Conservation (phyloP, 2,888 invertebrate species). For the Micoletzkya japonica region DNA sequence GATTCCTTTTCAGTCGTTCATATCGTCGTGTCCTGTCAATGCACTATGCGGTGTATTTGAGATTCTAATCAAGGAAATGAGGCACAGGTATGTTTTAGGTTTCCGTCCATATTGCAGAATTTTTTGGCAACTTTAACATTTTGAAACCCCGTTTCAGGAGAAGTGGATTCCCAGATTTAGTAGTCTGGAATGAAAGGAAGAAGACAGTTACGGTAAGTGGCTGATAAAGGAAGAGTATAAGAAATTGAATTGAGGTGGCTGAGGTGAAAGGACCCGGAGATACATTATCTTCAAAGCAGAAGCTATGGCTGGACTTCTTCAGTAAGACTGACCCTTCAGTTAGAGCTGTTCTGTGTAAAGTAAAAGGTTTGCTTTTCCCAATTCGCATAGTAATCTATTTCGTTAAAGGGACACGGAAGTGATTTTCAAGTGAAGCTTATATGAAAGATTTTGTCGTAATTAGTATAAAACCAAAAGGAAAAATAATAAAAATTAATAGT, state of each 20-base stretch:
- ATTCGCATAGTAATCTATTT: neutral
- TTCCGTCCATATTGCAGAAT: neutral
- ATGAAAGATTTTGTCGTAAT: too few relatives aligned
- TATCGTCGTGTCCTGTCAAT: neutral
- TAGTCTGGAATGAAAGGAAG: constrained; percentile 18
- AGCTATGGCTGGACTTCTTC: constrained; percentile 23
- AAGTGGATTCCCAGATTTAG: constrained; percentile 24
- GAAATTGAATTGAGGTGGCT: constrained; percentile 4
- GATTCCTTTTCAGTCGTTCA: constrained; percentile 4
- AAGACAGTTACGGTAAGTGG: neutral
- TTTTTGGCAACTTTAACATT: neutral
- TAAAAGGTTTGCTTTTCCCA: neutral
- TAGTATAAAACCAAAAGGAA: too few relatives aligned
- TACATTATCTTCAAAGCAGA: constrained; percentile 24
- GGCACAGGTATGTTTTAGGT: constrained; percentile 15
- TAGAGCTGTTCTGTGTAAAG: constrained; percentile 11
- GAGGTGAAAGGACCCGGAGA: constrained; percentile 29
- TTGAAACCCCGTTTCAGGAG: neutral
- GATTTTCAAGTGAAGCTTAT: too few relatives aligned
- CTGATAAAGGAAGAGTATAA: neutral
- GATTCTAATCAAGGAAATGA: constrained; percentile 15
- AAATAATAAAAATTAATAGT: too few relatives aligned
- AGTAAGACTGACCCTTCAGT: constrained; percentile 1
- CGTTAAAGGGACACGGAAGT: too few relatives aligned
- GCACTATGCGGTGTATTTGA: neutral